A percentile compares a stretch with the other conserved stretches of the same genome.
Evolutionary conservation across 2,888 invertebrate genomes (phyloP).

Genomic region (Diaphora mendica): DNA sequence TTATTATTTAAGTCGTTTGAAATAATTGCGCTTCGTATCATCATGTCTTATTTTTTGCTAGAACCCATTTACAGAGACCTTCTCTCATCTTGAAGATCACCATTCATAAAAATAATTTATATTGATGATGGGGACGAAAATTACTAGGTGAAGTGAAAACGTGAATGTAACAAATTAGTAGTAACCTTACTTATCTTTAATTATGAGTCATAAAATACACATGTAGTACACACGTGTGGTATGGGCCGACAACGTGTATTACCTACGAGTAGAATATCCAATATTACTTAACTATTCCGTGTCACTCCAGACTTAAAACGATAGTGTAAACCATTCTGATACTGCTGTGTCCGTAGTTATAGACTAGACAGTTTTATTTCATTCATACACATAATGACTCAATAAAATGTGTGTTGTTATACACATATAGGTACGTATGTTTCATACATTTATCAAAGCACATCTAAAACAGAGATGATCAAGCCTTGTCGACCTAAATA

Average conservation of each 20-base stretch:
- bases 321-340: background rate
- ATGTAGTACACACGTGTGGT: background rate
- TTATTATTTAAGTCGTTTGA: background rate
- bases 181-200: background rate
- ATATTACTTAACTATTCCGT: no score
- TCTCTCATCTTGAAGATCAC: background rate
- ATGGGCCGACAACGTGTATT: background rate
- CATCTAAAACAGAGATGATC: conserved; percentile 10
- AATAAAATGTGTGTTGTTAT: background rate
- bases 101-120: background rate
- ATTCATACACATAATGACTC: background rate
- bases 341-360: background rate
- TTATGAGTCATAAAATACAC: background rate
- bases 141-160: background rate
- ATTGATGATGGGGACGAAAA: background rate
- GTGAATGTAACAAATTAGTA: background rate
- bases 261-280: background rate
- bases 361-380: background rate
- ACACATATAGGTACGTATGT: background rate
- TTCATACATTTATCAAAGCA: background rate
- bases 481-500: conserved; percentile 23
- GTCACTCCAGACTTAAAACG: background rate
- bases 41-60: background rate
- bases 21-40: background rate
- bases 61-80: background rate